Percentiles rank a stretch among this genome's conserved stretches.
These are phyloP conservation scores for Pomatorhinus ruficollis DNA, from an alignment of 2,113 vertebrate species.

Conservation along the genomic window DNA sequence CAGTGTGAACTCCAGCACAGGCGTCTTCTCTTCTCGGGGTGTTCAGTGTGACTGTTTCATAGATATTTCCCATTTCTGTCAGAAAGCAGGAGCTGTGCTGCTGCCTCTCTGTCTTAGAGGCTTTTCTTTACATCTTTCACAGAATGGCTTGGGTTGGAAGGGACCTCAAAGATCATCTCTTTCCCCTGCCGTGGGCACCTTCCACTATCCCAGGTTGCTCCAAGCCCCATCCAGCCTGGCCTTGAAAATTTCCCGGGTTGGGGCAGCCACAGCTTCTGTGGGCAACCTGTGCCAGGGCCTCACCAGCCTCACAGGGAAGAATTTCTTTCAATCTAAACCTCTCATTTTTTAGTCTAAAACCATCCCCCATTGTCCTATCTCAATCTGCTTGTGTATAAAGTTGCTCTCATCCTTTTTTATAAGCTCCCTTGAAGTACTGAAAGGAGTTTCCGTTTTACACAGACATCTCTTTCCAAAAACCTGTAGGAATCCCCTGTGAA, in stretches of 20 bases:
- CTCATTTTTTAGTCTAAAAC: background rate
- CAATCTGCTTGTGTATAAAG: background rate
- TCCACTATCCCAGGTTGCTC: background rate
- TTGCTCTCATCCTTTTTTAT: rapidly evolving
- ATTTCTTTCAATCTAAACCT: background rate
- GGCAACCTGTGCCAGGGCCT: background rate
- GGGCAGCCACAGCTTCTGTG: background rate
- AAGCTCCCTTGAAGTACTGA: background rate
- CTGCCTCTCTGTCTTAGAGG: background rate
- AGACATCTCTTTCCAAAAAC: background rate
- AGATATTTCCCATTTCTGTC: background rate
- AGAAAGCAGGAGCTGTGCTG: background rate
- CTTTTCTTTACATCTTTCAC: background rate
- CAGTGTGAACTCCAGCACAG: background rate
- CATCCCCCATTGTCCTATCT: too few species aligned
- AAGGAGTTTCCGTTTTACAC: background rate
- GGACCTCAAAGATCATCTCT: background rate
- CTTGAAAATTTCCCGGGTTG: background rate
- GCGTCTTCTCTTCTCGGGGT: background rate
- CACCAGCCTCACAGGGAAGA: background rate
- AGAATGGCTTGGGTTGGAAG: background rate
- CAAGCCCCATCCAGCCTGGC: background rate
- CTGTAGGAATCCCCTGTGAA: background rate
- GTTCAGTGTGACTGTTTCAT: background rate
- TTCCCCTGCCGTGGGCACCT: background rate